phyloP scores from a whole-genome alignment of 2,113 vertebrate genomes.

The Tetrax tetrax region DNA sequence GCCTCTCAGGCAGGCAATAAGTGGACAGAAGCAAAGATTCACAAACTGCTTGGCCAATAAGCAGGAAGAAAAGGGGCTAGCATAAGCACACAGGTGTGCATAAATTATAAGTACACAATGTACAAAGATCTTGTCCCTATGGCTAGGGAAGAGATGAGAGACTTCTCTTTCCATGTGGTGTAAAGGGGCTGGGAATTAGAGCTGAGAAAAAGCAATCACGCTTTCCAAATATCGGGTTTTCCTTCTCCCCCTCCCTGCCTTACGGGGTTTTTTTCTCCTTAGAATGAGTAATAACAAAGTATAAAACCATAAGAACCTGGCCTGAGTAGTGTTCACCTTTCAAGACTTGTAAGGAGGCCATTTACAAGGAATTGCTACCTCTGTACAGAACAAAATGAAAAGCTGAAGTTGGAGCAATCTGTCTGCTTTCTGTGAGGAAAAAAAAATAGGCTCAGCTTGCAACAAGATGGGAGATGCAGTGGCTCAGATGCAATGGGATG shows the following conservation, averaged over 20 bases:
- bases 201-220: background rate
- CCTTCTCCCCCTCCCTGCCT: fast-evolving
- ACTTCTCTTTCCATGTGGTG: background rate
- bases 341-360: background rate
- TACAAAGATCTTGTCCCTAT: background rate
- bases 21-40: background rate
- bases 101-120: background rate
- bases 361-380: background rate
- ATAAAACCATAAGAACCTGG: background rate
- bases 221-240: background rate
- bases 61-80: background rate
- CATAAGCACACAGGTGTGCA: background rate
- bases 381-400: background rate
- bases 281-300: background rate
- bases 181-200: background rate
- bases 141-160: background rate
- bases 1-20: background rate
- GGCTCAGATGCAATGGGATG: background rate
- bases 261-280: background rate
- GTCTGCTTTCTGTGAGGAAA: background rate
- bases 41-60: background rate
- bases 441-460: background rate
- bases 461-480: background rate
- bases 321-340: background rate
- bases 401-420: background rate